Conservation (phyloP, 2,797 vertebrate species). For the Lacerta agilis region DNA sequence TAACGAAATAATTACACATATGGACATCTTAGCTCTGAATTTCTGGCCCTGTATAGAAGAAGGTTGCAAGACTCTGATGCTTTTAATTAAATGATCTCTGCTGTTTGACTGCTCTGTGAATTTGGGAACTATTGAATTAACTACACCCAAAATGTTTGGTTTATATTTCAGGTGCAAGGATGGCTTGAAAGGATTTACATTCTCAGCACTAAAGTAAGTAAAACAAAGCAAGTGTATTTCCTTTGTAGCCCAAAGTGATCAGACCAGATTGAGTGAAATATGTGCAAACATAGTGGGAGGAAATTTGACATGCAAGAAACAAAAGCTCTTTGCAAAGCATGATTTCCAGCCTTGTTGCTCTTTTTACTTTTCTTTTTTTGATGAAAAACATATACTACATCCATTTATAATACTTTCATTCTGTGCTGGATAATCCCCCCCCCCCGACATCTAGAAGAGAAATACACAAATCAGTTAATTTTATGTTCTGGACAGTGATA, state of each 20-base stretch:
- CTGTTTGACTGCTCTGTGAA: neutral
- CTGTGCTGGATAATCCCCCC: neutral
- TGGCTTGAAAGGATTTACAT: slow-evolving; percentile 95
- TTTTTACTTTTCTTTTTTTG: neutral
- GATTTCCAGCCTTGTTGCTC: neutral
- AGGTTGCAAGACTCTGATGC: neutral
- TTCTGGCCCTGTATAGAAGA: rapidly evolving
- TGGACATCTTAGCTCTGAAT: neutral
- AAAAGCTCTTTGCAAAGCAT: neutral
- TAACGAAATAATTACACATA: neutral
- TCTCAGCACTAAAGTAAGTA: slow-evolving; percentile 97
- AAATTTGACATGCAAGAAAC: neutral
- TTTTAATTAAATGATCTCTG: slow-evolving; percentile 4
- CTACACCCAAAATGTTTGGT: slow-evolving; percentile 4
- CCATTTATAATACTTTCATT: neutral
- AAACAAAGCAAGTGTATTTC: neutral
- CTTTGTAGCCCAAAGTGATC: neutral
- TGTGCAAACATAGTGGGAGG: neutral
- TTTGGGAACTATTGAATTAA: neutral
- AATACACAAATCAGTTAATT: neutral
- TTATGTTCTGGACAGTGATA: neutral
- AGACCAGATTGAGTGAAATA: neutral
- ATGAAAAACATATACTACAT: neutral
- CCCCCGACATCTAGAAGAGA: neutral
- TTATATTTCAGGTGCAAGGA: slow-evolving; percentile 89